Percentiles rank a stretch among this genome's conserved stretches.
These are phyloP conservation scores for Lypha dubia DNA, from an alignment of 2,888 invertebrate genomes.

Conservation along the genomic window DNA sequence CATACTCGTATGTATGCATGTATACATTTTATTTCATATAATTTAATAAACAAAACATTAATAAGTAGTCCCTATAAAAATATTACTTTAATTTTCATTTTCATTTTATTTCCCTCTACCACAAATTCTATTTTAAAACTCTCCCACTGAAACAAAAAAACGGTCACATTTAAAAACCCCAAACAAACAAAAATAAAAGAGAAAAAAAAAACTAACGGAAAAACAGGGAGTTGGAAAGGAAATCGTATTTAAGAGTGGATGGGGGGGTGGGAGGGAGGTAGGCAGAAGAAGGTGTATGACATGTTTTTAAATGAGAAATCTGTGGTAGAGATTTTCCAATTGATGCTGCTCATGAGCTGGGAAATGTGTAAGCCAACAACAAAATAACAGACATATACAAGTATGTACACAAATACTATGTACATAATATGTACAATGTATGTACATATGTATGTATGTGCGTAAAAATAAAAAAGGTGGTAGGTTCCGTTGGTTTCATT, in stretches of 20 bases:
- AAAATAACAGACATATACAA: slow-evolving; percentile 17
- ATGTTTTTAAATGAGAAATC: slow-evolving; percentile 64
- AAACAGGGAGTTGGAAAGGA: slow-evolving; percentile 49
- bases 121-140: slow-evolving; percentile 58
- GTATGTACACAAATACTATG: background rate
- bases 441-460: background rate
- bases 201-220: slow-evolving; percentile 37
- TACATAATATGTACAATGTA: background rate
- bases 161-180: slow-evolving; percentile 22
- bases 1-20: background rate
- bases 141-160: slow-evolving; percentile 21
- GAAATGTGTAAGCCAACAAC: slow-evolving; percentile 4
- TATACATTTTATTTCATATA: background rate
- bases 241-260: background rate
- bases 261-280: background rate
- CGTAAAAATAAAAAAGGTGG: background rate
- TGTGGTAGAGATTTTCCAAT: slow-evolving; percentile 68
- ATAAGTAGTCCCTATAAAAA: slow-evolving; percentile 6
- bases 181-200: slow-evolving; percentile 7
- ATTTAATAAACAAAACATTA: slow-evolving; percentile 9
- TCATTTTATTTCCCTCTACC: background rate
- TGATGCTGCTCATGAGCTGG: slow-evolving; percentile 29
- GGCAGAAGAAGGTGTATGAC: slow-evolving; percentile 8
- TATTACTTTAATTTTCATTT: background rate
- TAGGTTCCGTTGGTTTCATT: background rate